Evolutionary conservation across 2,113 vertebrate species (phyloP).

Genomic region (Strix aluco): DNA sequence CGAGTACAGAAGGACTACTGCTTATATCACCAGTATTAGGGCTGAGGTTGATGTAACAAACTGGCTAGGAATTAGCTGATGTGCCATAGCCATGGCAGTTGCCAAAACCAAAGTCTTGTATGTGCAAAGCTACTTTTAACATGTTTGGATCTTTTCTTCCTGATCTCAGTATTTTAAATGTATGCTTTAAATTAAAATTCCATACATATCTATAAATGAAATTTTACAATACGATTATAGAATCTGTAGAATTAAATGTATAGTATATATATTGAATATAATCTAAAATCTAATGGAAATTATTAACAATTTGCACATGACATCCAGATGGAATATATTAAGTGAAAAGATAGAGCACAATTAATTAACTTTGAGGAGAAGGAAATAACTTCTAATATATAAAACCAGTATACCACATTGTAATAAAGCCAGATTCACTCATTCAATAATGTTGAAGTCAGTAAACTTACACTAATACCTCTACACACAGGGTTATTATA

Average conservation of each 20-base stretch:
- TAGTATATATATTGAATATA: background rate
- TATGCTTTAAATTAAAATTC: background rate
- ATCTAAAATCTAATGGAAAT: background rate
- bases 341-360: background rate
- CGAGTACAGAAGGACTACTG: background rate
- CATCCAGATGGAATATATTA: background rate
- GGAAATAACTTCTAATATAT: background rate
- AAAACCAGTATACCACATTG: background rate
- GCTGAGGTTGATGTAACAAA: background rate
- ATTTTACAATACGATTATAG: background rate
- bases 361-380: background rate
- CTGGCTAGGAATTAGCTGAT: background rate
- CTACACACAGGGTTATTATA: background rate
- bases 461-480: background rate
- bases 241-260: background rate
- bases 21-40: background rate
- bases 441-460: background rate
- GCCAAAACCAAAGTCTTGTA: background rate
- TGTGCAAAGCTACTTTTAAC: background rate
- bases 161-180: background rate
- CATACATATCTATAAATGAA: background rate
- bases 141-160: background rate
- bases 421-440: background rate
- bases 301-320: background rate
- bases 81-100: background rate